A percentile compares a stretch with the other conserved stretches of the same genome.
Evolutionary conservation across 1,140 invertebrate species (phyloP).

Genomic region (Drosophila funebris): DNA sequence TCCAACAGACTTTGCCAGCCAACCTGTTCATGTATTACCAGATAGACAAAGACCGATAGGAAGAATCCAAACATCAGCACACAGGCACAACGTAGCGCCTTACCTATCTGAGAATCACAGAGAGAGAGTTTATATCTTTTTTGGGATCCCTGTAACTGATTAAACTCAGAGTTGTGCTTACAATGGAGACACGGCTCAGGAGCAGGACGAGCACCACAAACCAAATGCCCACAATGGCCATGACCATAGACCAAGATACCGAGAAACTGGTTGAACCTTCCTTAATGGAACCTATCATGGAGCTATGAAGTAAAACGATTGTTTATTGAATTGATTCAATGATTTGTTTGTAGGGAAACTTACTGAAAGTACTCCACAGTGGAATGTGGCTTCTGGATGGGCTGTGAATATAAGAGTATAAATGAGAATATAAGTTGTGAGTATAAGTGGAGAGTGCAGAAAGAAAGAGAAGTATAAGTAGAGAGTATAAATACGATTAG

Average conservation of each 20-base stretch:
- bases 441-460: not conserved
- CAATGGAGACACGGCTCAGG: constrained; percentile 62
- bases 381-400: constrained; percentile 55
- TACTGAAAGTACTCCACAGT: constrained; percentile 76
- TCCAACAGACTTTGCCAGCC: constrained; percentile 29
- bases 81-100: constrained; percentile 63
- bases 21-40: constrained; percentile 52
- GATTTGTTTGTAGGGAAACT: not conserved
- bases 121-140: not conserved
- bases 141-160: not conserved
- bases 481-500: not conserved
- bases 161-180: constrained; percentile 10
- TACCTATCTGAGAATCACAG: constrained; percentile 61
- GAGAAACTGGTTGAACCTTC: constrained; percentile 30
- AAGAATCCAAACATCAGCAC: constrained; percentile 69
- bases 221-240: constrained; percentile 63
- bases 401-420: constrained; percentile 6
- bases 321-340: not conserved
- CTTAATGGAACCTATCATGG: constrained; percentile 56
- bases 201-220: constrained; percentile 49
- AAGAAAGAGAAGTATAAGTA: no score
- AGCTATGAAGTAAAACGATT: constrained; percentile 24
- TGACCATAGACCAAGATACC: constrained; percentile 64
- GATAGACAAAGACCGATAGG: constrained; percentile 59
- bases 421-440: not conserved